Evolutionary conservation across 1,140 invertebrate species (phyloP).

Genomic region (Xylocopa sonorina): DNA sequence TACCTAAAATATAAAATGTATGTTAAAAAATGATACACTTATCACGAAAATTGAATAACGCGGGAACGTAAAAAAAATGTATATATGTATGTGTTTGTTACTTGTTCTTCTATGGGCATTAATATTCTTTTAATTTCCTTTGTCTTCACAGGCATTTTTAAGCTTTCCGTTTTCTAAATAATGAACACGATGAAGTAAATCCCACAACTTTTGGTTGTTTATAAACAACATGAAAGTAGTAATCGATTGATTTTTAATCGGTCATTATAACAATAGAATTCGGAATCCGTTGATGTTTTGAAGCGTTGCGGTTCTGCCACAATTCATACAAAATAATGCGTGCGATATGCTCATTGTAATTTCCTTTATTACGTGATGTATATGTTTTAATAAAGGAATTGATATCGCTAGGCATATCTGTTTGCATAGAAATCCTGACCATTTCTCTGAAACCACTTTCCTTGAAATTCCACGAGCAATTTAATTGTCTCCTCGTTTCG

Average conservation of each 20-base stretch:
- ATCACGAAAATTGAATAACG: neutral
- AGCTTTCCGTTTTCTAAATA: slow-evolving; percentile 1
- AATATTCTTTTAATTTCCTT: slow-evolving; percentile 68
- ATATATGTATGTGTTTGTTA: slow-evolving; percentile 47
- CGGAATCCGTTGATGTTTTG: neutral
- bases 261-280: neutral
- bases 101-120: slow-evolving; percentile 66
- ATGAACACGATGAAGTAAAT: neutral
- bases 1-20: slow-evolving; percentile 59
- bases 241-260: slow-evolving; percentile 16
- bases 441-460: neutral
- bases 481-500: neutral
- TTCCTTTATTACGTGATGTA: neutral
- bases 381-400: neutral
- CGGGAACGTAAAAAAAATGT: neutral
- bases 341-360: neutral
- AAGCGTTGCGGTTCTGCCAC: neutral
- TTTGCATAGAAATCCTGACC: neutral
- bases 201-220: slow-evolving; percentile 33
- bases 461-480: neutral
- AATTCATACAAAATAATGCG: neutral
- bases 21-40: neutral
- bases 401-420: neutral
- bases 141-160: slow-evolving; percentile 71
- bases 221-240: slow-evolving; percentile 60